Evolutionary conservation across 2,888 invertebrate species (phyloP).

Genomic region (Spialia ferax): DNA sequence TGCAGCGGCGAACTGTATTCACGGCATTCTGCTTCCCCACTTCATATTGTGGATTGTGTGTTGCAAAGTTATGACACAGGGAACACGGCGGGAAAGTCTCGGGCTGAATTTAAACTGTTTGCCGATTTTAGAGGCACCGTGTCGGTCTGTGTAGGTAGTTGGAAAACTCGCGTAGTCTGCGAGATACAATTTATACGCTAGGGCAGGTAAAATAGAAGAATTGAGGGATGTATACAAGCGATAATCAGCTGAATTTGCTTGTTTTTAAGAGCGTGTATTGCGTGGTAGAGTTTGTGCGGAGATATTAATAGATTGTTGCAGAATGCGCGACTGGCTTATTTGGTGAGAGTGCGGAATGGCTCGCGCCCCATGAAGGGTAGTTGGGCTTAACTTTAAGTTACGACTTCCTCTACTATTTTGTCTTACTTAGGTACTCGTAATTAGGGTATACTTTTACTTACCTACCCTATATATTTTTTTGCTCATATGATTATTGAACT

Average conservation of each 20-base stretch:
- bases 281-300: constrained; percentile 33
- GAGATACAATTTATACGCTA: constrained; percentile 64
- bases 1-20: constrained; percentile 53
- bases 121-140: constrained; percentile 40
- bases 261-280: constrained; percentile 49
- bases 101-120: constrained; percentile 33
- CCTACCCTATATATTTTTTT: no score
- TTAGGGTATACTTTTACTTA: neutral
- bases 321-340: constrained; percentile 75
- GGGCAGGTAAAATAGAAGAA: constrained; percentile 63
- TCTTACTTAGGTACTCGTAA: neutral
- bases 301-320: constrained; percentile 74
- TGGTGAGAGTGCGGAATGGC: constrained; percentile 61
- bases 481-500: no score
- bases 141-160: constrained; percentile 43
- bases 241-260: neutral
- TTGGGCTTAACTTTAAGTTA: constrained; percentile 26
- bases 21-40: constrained; percentile 51
- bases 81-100: constrained; percentile 44
- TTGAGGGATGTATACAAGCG: constrained; percentile 18
- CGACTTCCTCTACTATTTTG: constrained; percentile 10
- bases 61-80: constrained; percentile 30
- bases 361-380: constrained; percentile 1
- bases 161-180: constrained; percentile 54
- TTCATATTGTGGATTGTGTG: constrained; percentile 44